Evolutionary conservation across 2,113 vertebrate genomes (phyloP).

Genomic region (Caloenas nicobarica): DNA sequence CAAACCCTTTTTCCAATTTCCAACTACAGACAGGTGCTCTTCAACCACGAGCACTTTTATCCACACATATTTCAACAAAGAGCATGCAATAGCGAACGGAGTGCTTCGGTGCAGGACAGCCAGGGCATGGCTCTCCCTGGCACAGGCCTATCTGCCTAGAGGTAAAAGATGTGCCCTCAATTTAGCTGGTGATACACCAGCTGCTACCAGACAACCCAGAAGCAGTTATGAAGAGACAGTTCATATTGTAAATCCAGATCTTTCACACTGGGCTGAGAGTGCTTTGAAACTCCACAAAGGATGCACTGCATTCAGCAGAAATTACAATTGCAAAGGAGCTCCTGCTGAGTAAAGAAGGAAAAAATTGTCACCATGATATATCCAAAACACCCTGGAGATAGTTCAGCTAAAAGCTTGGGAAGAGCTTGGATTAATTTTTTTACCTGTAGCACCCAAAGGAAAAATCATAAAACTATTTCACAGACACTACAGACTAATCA

Average conservation of each 20-base stretch:
- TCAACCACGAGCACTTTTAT: not conserved
- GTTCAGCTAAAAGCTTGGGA: not conserved
- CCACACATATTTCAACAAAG: not conserved
- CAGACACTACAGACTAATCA: slow-evolving; percentile 15
- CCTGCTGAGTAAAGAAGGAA: not conserved
- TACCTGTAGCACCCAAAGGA: slow-evolving; percentile 24
- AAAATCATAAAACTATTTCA: slow-evolving; percentile 39
- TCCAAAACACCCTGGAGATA: not conserved
- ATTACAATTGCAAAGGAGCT: slow-evolving; percentile 4
- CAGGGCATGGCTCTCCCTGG: not conserved
- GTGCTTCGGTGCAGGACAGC: not conserved
- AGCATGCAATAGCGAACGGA: not conserved
- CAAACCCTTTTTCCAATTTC: not conserved
- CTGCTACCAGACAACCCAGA: not conserved
- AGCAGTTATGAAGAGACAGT: not conserved
- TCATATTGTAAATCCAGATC: not conserved
- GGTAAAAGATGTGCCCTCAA: not conserved
- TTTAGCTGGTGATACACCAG: not conserved
- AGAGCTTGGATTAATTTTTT: slow-evolving; percentile 35
- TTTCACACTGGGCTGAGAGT: not conserved
- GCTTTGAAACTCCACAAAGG: slow-evolving; percentile 10
- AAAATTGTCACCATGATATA: not conserved
- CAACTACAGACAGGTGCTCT: not conserved
- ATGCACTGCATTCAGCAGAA: slow-evolving; percentile 3
- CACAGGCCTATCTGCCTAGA: not conserved